These are phyloP conservation scores for Capitella teleta DNA, from an alignment of 1,140 invertebrate species.

Conservation along the genomic window DNA sequence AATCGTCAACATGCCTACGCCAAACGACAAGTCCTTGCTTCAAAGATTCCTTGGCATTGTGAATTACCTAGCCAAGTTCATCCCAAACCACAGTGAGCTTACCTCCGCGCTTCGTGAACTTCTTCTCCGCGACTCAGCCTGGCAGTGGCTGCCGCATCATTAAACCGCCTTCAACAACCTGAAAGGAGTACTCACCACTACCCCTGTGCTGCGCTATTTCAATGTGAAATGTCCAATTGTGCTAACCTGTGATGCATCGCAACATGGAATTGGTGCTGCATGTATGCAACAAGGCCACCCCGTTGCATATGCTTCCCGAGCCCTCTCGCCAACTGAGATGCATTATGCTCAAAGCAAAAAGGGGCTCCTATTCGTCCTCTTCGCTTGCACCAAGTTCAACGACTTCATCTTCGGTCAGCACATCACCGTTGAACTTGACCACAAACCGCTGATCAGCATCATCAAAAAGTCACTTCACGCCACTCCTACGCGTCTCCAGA, in stretches of 20 bases:
- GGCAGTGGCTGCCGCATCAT: slow-evolving; percentile 3
- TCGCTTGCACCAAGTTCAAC: too few relatives aligned
- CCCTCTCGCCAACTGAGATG: slow-evolving; percentile 33
- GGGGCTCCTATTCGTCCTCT: too few relatives aligned
- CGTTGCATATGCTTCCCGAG: slow-evolving; percentile 40
- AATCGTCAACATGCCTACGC: slow-evolving; percentile 8
- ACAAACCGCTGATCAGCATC: too few relatives aligned
- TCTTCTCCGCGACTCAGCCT: neutral
- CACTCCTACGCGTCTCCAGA: too few relatives aligned
- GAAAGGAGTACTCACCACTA: slow-evolving; percentile 14
- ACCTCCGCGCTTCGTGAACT: slow-evolving; percentile 4
- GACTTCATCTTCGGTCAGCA: too few relatives aligned
- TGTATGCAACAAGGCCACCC: slow-evolving; percentile 40
- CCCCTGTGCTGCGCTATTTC: slow-evolving; percentile 19
- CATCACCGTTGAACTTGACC: too few relatives aligned
- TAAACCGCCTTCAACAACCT: slow-evolving; percentile 14
- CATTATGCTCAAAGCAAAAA: slow-evolving; percentile 45
- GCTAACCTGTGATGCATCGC: slow-evolving; percentile 19
- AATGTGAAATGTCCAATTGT: slow-evolving; percentile 15
- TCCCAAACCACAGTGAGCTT: neutral
- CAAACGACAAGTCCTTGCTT: neutral
- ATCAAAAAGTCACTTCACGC: too few relatives aligned
- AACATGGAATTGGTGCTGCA: slow-evolving; percentile 34
- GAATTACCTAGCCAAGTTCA: slow-evolving; percentile 4
- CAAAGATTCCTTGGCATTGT: slow-evolving; percentile 3